Conservation (phyloP, 2,113 vertebrate genomes). For the Ictalurus furcatus region DNA sequence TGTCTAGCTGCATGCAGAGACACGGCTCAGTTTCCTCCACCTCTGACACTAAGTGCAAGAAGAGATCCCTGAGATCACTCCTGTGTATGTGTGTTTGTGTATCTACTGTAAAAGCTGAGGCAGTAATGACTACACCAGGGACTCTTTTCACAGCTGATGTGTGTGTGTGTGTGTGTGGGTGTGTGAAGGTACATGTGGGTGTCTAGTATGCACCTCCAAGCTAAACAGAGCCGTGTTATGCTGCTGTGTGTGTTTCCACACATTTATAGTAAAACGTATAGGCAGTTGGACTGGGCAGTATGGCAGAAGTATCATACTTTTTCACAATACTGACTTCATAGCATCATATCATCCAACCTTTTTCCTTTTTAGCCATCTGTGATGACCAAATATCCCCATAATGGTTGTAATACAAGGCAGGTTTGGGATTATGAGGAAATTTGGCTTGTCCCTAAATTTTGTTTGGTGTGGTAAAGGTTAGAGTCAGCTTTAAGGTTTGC, state of each 20-base stretch:
- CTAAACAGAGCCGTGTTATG: background rate
- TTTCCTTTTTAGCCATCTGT: background rate
- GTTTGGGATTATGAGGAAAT: background rate
- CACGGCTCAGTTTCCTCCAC: conserved; percentile 23
- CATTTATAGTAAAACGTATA: background rate
- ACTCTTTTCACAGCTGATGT: conserved; percentile 15
- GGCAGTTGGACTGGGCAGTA: background rate
- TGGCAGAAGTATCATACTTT: background rate
- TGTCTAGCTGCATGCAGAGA: conserved; percentile 25
- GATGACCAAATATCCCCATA: background rate
- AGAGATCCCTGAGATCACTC: conserved; percentile 24
- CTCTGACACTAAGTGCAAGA: conserved; percentile 28
- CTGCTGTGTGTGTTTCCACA: background rate
- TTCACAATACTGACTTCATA: background rate
- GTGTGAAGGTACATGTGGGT: conserved; percentile 1
- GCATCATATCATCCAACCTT: background rate
- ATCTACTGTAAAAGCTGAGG: background rate
- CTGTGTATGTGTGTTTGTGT: background rate
- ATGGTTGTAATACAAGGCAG: background rate
- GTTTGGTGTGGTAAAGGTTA: background rate
- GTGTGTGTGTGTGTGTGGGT: conserved; percentile 25
- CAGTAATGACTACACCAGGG: conserved; percentile 33
- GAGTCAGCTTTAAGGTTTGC: background rate
- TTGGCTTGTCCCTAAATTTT: background rate
- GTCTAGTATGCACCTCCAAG: background rate